Evolutionary conservation across 37 sponge, comb jelly and placozoan species (phyloP).

Genomic region (Ianthella basta): DNA sequence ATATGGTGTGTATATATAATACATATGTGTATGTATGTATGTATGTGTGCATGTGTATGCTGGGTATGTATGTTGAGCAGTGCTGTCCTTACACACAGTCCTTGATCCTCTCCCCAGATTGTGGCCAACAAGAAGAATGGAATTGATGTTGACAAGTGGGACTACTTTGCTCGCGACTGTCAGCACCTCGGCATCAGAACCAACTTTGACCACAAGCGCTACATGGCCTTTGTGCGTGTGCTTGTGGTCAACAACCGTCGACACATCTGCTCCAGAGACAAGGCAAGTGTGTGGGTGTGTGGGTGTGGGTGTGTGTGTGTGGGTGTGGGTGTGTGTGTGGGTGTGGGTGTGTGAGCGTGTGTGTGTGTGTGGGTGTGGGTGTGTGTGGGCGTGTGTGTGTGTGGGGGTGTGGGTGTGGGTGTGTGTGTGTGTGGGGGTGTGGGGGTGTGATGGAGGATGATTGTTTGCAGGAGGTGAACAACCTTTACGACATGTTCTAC

Average conservation of each 20-base stretch:
- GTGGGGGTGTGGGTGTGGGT: no score
- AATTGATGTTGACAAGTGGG: slow-evolving; percentile 99
- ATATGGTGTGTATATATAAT: no score
- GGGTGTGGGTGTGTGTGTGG: neutral
- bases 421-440: no score
- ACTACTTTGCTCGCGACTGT: slow-evolving; percentile 96
- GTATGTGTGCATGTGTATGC: no score
- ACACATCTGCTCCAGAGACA: slow-evolving; percentile 90
- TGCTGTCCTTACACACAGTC: neutral
- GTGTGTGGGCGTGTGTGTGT: no score
- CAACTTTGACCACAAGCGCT: slow-evolving; percentile 82
- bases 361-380: neutral
- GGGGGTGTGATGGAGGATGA: no score
- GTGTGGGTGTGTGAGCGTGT: neutral
- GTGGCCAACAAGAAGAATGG: slow-evolving; percentile 96
- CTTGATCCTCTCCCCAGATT: slow-evolving; percentile 50
- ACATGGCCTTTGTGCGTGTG: slow-evolving; percentile 85
- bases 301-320: neutral
- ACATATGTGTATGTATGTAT: no score
- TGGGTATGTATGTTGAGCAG: neutral
- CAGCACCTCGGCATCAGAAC: slow-evolving; percentile 85
- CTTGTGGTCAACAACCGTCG: slow-evolving; percentile 63
- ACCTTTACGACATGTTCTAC: slow-evolving; percentile 96
- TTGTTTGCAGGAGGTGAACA: slow-evolving; percentile 79
- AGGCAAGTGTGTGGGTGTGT: slow-evolving; percentile 46